phyloP scores from a whole-genome alignment of 2,113 vertebrate genomes.

The Nothocercus julius region DNA sequence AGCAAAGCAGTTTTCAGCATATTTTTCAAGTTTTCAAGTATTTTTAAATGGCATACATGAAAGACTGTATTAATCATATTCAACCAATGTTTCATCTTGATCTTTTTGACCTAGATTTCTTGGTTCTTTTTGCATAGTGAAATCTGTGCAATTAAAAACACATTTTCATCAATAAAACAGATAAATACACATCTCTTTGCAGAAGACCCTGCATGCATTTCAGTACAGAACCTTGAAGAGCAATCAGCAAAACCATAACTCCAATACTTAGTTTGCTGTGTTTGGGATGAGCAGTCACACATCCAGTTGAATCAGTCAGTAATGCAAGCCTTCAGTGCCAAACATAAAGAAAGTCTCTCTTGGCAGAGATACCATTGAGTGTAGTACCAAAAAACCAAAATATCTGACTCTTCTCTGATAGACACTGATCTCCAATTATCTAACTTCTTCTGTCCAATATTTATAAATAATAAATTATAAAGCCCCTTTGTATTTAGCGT shows the following conservation, averaged over 20 bases:
- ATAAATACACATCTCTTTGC: neutral
- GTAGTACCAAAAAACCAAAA: neutral
- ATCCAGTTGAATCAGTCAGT: neutral
- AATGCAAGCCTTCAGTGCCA: neutral
- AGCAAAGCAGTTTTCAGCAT: neutral
- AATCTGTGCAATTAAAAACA: neutral
- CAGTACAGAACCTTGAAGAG: neutral
- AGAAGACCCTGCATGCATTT: neutral
- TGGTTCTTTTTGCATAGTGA: neutral
- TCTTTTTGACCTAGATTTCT: neutral
- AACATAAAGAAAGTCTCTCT: neutral
- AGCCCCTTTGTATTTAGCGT: neutral
- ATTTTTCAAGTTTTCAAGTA: neutral
- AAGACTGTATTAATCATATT: neutral
- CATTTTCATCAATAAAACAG: neutral
- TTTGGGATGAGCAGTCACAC: neutral
- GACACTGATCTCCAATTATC: neutral
- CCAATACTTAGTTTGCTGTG: no score
- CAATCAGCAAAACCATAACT: neutral
- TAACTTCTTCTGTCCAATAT: neutral
- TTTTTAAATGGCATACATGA: accelerated
- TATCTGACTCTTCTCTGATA: neutral
- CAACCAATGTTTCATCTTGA: neutral
- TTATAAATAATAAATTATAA: neutral
- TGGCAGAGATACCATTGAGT: neutral